Evolutionary conservation across 1,140 invertebrate genomes (phyloP), one percentile per base, ranked within the genome.

Genomic region (Oedothorax gibbosus): DNA sequence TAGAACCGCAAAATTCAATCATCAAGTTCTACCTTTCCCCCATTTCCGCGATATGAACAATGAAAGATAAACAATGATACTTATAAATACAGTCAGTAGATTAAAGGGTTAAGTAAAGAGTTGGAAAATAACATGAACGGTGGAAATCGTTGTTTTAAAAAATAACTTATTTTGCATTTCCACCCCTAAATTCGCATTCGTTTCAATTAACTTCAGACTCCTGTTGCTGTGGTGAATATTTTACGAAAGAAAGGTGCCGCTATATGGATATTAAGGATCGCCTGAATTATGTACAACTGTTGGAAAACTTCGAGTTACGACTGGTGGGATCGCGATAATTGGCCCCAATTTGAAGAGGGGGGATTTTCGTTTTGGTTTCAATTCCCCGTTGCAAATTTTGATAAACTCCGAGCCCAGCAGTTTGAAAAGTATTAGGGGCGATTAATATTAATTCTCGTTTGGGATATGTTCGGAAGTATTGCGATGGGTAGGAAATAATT

Each of bases 151-250:
- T 35, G 35, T 35, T 35, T 35, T 35, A 35, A 35, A 35, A 35
- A 35, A 35, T 35, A 35, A 35, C 5, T 5, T 5, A 35, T 14
- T 35, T 21, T 49, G 15, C 65, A 68, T 54, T 7, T 35, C 18
- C 49, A 11, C n/a, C 56, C 53, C 18, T 81, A 81, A 81, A 81
- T 81, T 71, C 78, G n/a, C 65, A 81, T 81, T 81, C 78, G 78
- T 81, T 81, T 81, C 78, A 81, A 81, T 81, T 81, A 81, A 21
- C 21, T 4, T 11, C 18, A 62, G 51, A 35, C 65, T 79, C 78
- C 66, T 71, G 78, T 54, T 57, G 66, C 21, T 62, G 35, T 75
- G 66, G 20, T 81, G 78, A 81, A 81, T 81, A 81, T 81, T 81
- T 81, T 71, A 81, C 53, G 50, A 66, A 81, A 57, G 51, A 54